Conservation (phyloP, 2,797 vertebrate species). For the Naso thynnoides region DNA sequence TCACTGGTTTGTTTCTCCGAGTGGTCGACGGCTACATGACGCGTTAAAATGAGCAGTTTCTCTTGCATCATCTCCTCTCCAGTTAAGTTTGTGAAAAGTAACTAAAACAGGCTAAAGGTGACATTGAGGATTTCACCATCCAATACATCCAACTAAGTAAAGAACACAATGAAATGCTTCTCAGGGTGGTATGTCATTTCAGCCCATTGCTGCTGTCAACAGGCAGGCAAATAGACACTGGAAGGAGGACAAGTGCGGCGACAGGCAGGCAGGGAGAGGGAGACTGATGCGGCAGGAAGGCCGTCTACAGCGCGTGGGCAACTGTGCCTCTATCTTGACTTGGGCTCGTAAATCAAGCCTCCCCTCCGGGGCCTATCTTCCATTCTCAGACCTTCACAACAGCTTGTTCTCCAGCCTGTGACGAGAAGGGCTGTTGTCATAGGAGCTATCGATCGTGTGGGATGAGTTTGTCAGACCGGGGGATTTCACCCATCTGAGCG, state of each 20-base stretch:
- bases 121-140: constrained; percentile 50
- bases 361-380: constrained; percentile 76
- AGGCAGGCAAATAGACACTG: constrained; percentile 56
- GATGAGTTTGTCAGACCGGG: constrained; percentile 76
- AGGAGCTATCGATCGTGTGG: constrained; percentile 78
- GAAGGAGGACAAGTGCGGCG: constrained; percentile 54
- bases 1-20: constrained; percentile 39
- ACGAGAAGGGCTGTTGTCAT: constrained; percentile 79
- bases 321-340: constrained; percentile 74
- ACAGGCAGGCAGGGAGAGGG: constrained; percentile 44
- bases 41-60: constrained; percentile 49
- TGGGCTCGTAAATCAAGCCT: constrained; percentile 78
- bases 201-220: constrained; percentile 66
- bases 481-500: constrained; percentile 75
- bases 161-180: constrained; percentile 49
- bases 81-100: constrained; percentile 38
- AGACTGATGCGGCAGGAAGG: constrained; percentile 76
- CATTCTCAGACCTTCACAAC: constrained; percentile 79
- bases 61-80: constrained; percentile 31
- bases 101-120: constrained; percentile 44
- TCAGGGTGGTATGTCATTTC: constrained; percentile 61
- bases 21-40: constrained; percentile 34
- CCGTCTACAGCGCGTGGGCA: constrained; percentile 67
- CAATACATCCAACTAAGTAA: constrained; percentile 31
- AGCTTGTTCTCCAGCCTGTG: constrained; percentile 80